Conservation (phyloP, 2,113 vertebrate species). For the Sinocyclocheilus grahami region DNA sequence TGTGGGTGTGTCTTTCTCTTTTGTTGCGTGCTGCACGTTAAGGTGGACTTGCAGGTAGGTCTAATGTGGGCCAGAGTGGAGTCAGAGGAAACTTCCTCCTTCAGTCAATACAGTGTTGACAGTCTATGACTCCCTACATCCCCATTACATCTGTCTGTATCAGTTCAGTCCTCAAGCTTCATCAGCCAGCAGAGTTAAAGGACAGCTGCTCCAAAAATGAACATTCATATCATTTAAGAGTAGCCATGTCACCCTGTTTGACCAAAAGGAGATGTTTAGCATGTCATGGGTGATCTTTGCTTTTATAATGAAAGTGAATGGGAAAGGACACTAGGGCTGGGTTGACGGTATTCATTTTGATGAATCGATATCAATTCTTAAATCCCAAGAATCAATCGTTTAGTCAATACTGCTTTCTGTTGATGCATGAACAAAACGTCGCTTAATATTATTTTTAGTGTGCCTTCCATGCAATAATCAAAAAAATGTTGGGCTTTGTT, state of each 20-base stretch:
- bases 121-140: constrained; percentile 31
- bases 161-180: constrained; percentile 34
- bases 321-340: too few species aligned
- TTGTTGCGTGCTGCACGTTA: constrained; percentile 72
- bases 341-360: too few species aligned
- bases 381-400: too few species aligned
- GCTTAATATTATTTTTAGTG: too few species aligned
- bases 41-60: constrained; percentile 97
- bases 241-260: not conserved
- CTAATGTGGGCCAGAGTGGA: constrained; percentile 52
- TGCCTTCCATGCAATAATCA: too few species aligned
- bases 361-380: too few species aligned
- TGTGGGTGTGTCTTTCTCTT: constrained; percentile 65
- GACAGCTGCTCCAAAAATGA: not conserved
- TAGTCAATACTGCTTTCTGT: too few species aligned
- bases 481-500: too few species aligned
- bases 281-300: too few species aligned
- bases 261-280: not conserved
- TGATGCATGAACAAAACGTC: too few species aligned
- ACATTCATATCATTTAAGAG: not conserved
- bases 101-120: not conserved
- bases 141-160: constrained; percentile 44
- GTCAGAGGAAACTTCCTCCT: not conserved
- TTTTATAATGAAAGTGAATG: too few species aligned
- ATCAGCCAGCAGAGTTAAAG: not conserved